Evolutionary conservation across 2,113 vertebrate species (phyloP), one percentile per base, ranked within the genome.

Genomic region (Oenanthe oenanthe): DNA sequence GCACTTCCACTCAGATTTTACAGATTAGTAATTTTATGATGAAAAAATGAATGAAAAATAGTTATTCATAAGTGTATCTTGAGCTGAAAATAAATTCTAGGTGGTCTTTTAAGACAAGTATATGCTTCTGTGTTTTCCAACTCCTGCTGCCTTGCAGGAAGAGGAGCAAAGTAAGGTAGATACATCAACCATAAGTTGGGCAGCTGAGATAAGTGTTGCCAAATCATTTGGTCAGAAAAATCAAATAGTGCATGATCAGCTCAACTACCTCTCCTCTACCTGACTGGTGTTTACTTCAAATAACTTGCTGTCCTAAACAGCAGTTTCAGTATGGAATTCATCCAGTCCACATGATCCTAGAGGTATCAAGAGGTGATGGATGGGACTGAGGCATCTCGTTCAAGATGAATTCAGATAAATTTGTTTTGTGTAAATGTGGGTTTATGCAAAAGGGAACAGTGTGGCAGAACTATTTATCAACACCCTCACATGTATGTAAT

Each of bases 401-500:
- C 28, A 40, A 81, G 36, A 43, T 17, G 0, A 62, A 66, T 54
- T 57, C 25, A 50, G n/a, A 54, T 76, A 21, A 60, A 53, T 17
- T 47, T 75, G 3, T 36, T 60, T 67, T 36, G 9, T 36, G 6
- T 12, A 32, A 43, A 60, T 60, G 9, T 51, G 1, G 6, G 5
- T 43, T 60, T 84, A 10, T 80, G 18, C 28, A 42, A 70, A 85
- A 92, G 19, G 10, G 13, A 53, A 62, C 12, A 12, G 58, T 77
- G 25, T 12, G 22, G 12, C 34, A 38, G 38, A 61, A 25, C 7
- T 57, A 38, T 31, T 57, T 45, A 31, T 45, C 61, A 65, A 74
- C 8, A 29, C 10, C 2, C 3, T 47, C 2, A 0, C 1, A 4
- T 45, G 9, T 60, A 28, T 36, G 21, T 36, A 4, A 5, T 60